Base-by-base conservation (phyloP, 2,113 vertebrate species). In the Tetrax tetrax region DNA sequence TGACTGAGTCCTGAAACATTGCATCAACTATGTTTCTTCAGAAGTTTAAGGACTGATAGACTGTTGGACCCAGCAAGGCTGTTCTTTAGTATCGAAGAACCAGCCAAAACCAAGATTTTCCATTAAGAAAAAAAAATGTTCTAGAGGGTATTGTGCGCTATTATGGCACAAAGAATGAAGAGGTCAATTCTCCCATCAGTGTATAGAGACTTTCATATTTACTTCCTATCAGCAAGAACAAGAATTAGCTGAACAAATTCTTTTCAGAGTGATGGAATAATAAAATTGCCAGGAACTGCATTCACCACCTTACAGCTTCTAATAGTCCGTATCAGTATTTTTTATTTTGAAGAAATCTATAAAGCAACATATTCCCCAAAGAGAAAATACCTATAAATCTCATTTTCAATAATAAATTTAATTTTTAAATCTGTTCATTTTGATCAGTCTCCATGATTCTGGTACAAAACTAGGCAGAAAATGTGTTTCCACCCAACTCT, bases 381-480 rank as follows among this genome's bases (percentile, higher is more conserved):
- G 50, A 95, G 59, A 96, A 97, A 96, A 89, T 89, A 94, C 48
- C 74, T 87, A 92, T 93, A 37, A 89, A 97, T 88, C 97, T 91
- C 68, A 93, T 96, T 97, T 93, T 83, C 74, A 94, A 85, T 48
- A 96, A 94, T 83, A 93, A 95, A 94, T 93, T 86, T 93, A 91
- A 92, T 97, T 91, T 90, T 92, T 35, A 87, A 85, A 90, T 76
- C 60, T 63, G 54, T 84, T 96, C 84, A 87, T 95, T 87, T 84
- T 83, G 50, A 96, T 97, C 78, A 88, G 66, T 91, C 68, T 96
- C 74, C 66, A 57, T 61, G 47, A 92, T 86, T 83, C 83, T 61
- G 72, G 48, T 85, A 60, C 71, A 91, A 29, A 50, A 81, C 60
- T 51, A 47, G 75, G 83, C 89, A 95, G 97, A 97, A 95, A 96